Percentiles rank a stretch among this genome's conserved stretches.
These are phyloP conservation scores for Pachyrhynchus sulphureomaculatus DNA, from an alignment of 1,140 invertebrate genomes.

Conservation along the genomic window DNA sequence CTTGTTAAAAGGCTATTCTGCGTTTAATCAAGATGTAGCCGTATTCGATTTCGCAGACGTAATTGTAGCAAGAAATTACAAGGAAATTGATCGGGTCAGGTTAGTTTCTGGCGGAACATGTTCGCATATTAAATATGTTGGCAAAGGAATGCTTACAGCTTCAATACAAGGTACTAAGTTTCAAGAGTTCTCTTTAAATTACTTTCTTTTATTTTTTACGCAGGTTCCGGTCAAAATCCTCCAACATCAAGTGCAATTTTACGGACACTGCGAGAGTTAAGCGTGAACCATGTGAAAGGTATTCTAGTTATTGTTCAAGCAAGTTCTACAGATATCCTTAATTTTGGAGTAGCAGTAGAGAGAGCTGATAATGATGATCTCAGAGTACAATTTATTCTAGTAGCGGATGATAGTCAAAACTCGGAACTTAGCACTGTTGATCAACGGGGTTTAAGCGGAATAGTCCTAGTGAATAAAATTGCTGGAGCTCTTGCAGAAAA, in stretches of 20 bases:
- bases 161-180: slow-evolving; percentile 60
- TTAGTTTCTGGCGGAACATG: slow-evolving; percentile 67
- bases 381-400: slow-evolving; percentile 36
- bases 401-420: slow-evolving; percentile 40
- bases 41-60: slow-evolving; percentile 46
- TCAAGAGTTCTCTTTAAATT: neutral
- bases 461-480: slow-evolving; percentile 65
- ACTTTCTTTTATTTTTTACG: slow-evolving; percentile 3
- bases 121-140: slow-evolving; percentile 64
- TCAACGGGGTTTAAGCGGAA: slow-evolving; percentile 57
- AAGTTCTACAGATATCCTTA: slow-evolving; percentile 40
- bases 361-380: slow-evolving; percentile 44
- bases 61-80: slow-evolving; percentile 43
- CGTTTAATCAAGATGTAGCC: slow-evolving; percentile 40
- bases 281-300: slow-evolving; percentile 41
- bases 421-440: slow-evolving; percentile 25
- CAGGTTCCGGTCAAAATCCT: slow-evolving; percentile 53
- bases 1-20: slow-evolving; percentile 10
- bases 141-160: slow-evolving; percentile 67
- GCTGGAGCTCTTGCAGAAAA: slow-evolving; percentile 68
- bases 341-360: slow-evolving; percentile 48
- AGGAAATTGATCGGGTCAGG: slow-evolving; percentile 55
- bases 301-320: slow-evolving; percentile 45
- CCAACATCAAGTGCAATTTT: slow-evolving; percentile 53
- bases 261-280: slow-evolving; percentile 56